Evolutionary conservation across 64 coral and sea anemone species (phyloP).

Genomic region (Montipora efflorescens): DNA sequence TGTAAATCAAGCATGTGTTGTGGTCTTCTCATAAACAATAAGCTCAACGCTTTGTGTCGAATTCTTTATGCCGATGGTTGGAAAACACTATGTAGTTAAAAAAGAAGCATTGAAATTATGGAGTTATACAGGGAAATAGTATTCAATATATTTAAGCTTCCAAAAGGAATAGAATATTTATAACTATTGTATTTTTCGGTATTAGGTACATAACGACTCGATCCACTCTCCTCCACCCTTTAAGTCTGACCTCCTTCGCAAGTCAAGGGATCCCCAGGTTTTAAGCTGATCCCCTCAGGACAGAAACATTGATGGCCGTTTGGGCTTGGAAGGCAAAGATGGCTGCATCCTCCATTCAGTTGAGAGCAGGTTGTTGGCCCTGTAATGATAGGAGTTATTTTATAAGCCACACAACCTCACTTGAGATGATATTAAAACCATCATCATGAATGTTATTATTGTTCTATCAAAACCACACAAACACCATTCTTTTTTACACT

Average conservation of each 20-base stretch:
- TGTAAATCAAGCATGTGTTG: too few relatives aligned
- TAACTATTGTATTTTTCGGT: not conserved
- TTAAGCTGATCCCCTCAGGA: constrained; percentile 26
- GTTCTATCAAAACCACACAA: too few relatives aligned
- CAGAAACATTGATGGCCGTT: constrained; percentile 36
- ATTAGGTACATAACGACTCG: not conserved
- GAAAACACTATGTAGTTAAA: not conserved
- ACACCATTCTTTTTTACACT: too few relatives aligned
- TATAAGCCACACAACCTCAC: too few relatives aligned
- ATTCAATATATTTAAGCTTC: not conserved
- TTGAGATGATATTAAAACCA: too few relatives aligned
- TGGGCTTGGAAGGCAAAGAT: constrained; percentile 56
- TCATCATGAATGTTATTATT: too few relatives aligned
- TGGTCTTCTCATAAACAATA: too few relatives aligned
- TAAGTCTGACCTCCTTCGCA: constrained; percentile 52
- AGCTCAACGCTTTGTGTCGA: too few relatives aligned
- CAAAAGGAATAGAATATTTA: not conserved
- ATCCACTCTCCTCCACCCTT: not conserved
- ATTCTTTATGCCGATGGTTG: not conserved
- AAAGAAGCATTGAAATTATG: not conserved
- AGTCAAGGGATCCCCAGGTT: not conserved
- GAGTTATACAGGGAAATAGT: not conserved
- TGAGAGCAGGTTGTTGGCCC: constrained; percentile 19
- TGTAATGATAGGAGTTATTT: not conserved
- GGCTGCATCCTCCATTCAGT: constrained; percentile 52